Evolutionary conservation across 2,797 vertebrate species (phyloP), one percentile per base, ranked within the genome.

Genomic region (Galaxias olidus): DNA sequence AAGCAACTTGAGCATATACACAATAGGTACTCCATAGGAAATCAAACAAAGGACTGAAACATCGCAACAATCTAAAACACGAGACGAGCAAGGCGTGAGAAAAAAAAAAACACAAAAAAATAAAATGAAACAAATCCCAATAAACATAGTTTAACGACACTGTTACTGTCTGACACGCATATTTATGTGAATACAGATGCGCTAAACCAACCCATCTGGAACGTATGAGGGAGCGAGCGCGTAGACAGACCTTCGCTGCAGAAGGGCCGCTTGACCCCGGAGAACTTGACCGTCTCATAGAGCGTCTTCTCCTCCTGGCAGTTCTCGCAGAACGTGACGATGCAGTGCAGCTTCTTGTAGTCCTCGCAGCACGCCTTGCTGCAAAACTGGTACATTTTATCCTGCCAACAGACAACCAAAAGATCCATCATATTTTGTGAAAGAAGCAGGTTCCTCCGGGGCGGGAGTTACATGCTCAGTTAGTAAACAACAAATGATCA

Each of bases 281-380:
- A 99, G 91, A 98, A 96, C 88, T 96, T 95, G 80, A 96, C 94
- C 1, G 93, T 95, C 87, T 98, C 96, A 9, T 99, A 96, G 45
- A 99, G 91, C 0, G 96, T 99, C 90, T 98, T 99, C 88, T 99
- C 97, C 79, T 99, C 97, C 81, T 98, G 97, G 84, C 97, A 99
- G 87, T 95, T 95, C 90, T 98, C 97, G 62, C 97, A 99, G 86
- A 95, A 95, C 0, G 96, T 98, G 78, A 99, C 96, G 62, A 99
- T 97, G 86, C 97, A 98, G 80, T 98, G 96, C 43, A 99, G 93
- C 83, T 98, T 99, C 91, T 99, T 99, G 88, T 97, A 98, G 85
- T 99, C 97, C 80, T 96, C 97, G 76, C 96, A 98, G 85, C 97
- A 99, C 10, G 91, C 87, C 87, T 92, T 96, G 85, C 96, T 96